phyloP scores from a whole-genome alignment of 2,888 invertebrate species.

The Hydrotaea cyrtoneurina region DNA sequence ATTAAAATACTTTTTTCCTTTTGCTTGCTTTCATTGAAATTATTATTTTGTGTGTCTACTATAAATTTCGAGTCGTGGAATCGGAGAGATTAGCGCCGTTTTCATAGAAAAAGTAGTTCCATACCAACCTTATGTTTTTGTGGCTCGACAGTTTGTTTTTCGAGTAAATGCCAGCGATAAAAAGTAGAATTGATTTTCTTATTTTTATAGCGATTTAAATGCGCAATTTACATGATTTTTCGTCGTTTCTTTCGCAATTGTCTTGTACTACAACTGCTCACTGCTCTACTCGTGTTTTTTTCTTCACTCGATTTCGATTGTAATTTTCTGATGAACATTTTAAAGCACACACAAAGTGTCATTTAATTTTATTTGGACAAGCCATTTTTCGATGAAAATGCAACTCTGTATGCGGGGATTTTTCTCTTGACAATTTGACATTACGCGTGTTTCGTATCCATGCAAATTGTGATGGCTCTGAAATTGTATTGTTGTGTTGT shows the following conservation, averaged over 20 bases:
- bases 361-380: constrained; percentile 57
- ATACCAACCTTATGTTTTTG: constrained; percentile 3
- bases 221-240: constrained; percentile 68
- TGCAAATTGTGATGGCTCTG: constrained; percentile 16
- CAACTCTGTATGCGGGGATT: constrained; percentile 43
- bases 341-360: constrained; percentile 60
- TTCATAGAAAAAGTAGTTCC: constrained; percentile 15
- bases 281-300: constrained; percentile 68
- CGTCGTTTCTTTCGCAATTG: constrained; percentile 67
- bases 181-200: constrained; percentile 57
- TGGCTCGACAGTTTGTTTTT: not conserved
- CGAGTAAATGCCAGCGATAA: constrained; percentile 29
- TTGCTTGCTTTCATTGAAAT: constrained; percentile 38
- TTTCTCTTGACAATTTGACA: too few species aligned
- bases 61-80: constrained; percentile 12
- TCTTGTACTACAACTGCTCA: constrained; percentile 60
- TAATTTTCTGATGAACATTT: constrained; percentile 68
- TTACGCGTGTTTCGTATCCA: not conserved
- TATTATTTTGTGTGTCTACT: constrained; percentile 27
- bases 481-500: constrained; percentile 1
- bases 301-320: constrained; percentile 64
- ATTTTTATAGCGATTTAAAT: constrained; percentile 61
- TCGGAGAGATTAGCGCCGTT: constrained; percentile 14
- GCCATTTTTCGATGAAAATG: constrained; percentile 50
- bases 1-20: constrained; percentile 24